phyloP scores from a whole-genome alignment of 2,113 vertebrate species.

The Guaruba guarouba region DNA sequence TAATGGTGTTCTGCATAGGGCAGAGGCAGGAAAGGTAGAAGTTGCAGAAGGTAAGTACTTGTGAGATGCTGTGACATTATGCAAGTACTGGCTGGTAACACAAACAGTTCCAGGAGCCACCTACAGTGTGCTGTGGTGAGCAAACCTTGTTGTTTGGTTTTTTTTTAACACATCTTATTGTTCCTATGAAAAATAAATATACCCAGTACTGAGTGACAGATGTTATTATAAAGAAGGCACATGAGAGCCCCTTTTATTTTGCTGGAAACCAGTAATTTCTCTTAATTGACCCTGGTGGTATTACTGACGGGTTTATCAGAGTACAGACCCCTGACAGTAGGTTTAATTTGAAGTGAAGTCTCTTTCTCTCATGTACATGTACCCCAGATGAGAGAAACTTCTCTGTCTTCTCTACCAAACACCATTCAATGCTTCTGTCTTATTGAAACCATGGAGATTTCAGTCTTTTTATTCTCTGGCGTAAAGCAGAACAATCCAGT shows the following conservation, averaged over 20 bases:
- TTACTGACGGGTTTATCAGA: background rate
- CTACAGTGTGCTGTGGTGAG: background rate
- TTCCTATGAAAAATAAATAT: background rate
- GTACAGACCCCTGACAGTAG: background rate
- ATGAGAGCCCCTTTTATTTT: background rate
- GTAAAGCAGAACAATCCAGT: background rate
- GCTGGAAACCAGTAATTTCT: background rate
- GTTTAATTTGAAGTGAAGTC: background rate
- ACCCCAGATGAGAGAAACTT: background rate
- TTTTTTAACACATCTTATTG: background rate
- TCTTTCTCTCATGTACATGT: background rate
- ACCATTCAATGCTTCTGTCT: rapidly evolving
- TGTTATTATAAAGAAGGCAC: background rate
- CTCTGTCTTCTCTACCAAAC: background rate
- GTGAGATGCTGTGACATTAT: background rate
- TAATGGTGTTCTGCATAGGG: background rate
- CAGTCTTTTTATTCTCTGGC: background rate
- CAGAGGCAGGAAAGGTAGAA: background rate
- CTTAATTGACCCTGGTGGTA: background rate
- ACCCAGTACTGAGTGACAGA: background rate
- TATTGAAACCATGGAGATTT: background rate
- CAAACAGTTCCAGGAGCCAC: background rate
- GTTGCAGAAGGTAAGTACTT: background rate
- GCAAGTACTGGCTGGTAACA: background rate
- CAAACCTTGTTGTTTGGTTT: background rate